Conservation (phyloP, 2,888 invertebrate genomes). For the Cartodere bifasciata region DNA sequence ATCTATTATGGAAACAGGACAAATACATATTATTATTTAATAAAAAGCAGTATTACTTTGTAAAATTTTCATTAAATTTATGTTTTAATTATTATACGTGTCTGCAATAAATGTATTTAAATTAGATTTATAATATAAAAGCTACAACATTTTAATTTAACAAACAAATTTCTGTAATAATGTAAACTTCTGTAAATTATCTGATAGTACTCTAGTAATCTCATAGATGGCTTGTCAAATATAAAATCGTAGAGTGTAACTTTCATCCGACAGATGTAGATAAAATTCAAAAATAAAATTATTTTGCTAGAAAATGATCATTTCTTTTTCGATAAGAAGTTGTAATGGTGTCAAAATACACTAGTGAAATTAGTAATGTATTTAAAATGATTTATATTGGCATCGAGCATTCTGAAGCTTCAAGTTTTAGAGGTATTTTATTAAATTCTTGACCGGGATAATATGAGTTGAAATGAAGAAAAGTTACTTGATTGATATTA, state of each 20-base stretch:
- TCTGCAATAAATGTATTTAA: too few species aligned
- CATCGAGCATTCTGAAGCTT: slow-evolving; percentile 23
- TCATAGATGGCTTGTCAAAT: too few species aligned
- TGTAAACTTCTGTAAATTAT: too few species aligned
- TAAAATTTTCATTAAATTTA: too few species aligned
- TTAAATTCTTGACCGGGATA: slow-evolving; percentile 36
- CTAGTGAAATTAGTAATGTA: slow-evolving; percentile 31
- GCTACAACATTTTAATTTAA: too few species aligned
- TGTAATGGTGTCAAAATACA: slow-evolving; percentile 36
- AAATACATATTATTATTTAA: too few species aligned
- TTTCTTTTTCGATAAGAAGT: slow-evolving; percentile 28
- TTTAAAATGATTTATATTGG: slow-evolving; percentile 30
- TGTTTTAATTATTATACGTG: too few species aligned
- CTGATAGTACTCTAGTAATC: too few species aligned
- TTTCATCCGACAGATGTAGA: slow-evolving; percentile 20
- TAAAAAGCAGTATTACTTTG: too few species aligned
- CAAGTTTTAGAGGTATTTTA: slow-evolving; percentile 25
- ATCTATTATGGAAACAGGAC: too few species aligned
- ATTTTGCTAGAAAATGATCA: slow-evolving; percentile 20
- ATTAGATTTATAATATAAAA: too few species aligned
- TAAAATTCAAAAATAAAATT: slow-evolving; percentile 16
- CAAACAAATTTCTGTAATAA: too few species aligned
- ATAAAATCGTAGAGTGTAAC: slow-evolving; percentile 18
- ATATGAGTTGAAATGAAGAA: slow-evolving; percentile 45
- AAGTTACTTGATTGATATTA: slow-evolving; percentile 38